Percentiles rank a stretch among this genome's conserved stretches.
Conservation (phyloP, 2,797 vertebrate genomes). For the Rhinophrynus dorsalis region DNA sequence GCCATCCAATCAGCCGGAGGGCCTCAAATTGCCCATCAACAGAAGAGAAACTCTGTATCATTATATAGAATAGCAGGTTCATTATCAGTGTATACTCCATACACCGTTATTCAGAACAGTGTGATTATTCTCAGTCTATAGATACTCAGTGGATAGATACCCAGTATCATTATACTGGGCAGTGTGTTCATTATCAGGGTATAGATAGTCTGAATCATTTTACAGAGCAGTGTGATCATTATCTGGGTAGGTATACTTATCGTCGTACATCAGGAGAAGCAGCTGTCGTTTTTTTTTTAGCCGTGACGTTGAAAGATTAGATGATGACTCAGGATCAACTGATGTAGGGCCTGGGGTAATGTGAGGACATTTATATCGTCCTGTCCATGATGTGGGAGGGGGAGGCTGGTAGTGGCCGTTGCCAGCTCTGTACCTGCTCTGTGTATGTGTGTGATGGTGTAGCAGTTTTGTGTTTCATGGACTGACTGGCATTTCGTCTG, state of each 20-base stretch:
- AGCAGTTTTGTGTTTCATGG: too few relatives aligned
- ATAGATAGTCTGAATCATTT: background rate
- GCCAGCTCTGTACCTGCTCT: background rate
- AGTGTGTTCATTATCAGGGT: background rate
- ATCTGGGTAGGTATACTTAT: background rate
- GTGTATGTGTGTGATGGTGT: background rate
- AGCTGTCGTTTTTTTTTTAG: constrained; percentile 31
- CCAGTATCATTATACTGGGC: background rate
- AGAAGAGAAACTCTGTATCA: too few relatives aligned
- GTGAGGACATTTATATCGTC: constrained; percentile 20
- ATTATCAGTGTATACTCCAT: too few relatives aligned
- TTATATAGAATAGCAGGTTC: too few relatives aligned
- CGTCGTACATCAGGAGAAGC: background rate
- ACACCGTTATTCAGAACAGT: too few relatives aligned
- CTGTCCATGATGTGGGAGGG: background rate
- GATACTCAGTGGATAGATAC: background rate
- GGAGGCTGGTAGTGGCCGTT: background rate
- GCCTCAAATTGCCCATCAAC: too few relatives aligned
- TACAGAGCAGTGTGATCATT: too few relatives aligned
- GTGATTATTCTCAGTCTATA: background rate
- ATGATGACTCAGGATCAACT: constrained; percentile 32
- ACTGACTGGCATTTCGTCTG: too few relatives aligned
- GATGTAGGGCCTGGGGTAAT: constrained; percentile 23
- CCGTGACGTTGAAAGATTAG: constrained; percentile 32
- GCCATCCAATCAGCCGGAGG: too few relatives aligned